Evolutionary conservation across 2,113 vertebrate genomes (phyloP), one percentile per base, ranked within the genome.

Genomic region (Phycodurus eques): DNA sequence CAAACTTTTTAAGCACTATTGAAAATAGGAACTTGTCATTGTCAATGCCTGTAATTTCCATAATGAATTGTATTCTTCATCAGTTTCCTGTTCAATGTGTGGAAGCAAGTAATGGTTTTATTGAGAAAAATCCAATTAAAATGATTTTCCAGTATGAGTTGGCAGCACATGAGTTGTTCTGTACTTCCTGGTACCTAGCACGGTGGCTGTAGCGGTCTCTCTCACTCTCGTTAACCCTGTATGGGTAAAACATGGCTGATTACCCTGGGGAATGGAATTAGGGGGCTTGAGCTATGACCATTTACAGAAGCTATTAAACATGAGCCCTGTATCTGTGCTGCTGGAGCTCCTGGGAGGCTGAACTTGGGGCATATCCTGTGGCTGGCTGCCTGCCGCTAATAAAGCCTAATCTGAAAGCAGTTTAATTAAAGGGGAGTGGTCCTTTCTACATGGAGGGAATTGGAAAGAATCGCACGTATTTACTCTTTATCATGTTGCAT

Each of bases 301-400:
- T 92, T 91, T 93, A 93, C 89, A 90, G 91, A 92, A 90, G 89
- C 91, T 92, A 92, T 93, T 93, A 92, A 92, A 91, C 86, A 87
- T 81, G 88, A 90, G 90, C 78, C 79, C 72, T 85, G 89, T 90
- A 89, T 92, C 89, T 90, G 80, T 82, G 73, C 76, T 79, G 79
- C 78, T 61, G 69, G 79, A 73, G 84, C 84, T 89, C 90, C 81
- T 83, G 86, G 88, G 90, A 89, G 87, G 75, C 84, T 88, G 88
- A 91, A 91, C 89, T 89, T 70, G 78, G 85, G 88, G 87, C 90
- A 89, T 84, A 91, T 91, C 86, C 89, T 66, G 83, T 88, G 90
- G 87, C 84, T 87, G 85, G 80, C 87, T 87, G 88, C 80, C 87
- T 82, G 78, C 60, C 71, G 87, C 84, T 87, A 88, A 91, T 89